Evolutionary conservation across 2,797 vertebrate species (phyloP), one percentile per base, ranked within the genome.

Genomic region (Pangasius krempfi): DNA sequence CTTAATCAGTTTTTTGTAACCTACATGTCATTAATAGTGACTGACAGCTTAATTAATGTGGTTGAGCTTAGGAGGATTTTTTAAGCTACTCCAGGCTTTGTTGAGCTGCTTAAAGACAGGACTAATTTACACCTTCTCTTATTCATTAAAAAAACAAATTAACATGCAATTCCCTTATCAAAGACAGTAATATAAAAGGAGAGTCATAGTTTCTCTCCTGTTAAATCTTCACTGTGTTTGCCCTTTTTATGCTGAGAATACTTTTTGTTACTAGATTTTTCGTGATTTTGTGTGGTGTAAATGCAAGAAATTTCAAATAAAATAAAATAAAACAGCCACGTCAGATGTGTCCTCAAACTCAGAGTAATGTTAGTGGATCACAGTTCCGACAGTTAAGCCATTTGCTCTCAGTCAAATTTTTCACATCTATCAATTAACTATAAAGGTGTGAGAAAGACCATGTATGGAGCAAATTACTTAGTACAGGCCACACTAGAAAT

Each of bases 41-140:
- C 87, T 93, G 94, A 92, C 94, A 94, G 92, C 91, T 94, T 94
- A 94, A 95, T 95, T 94, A 93, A 92, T 93, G 90, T 93, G 92
- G 91, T 93, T 92, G 91, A 92, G 91, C 90, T 40, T 8, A 89
- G 33, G 84, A 6, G 89, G 50, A 85, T 91, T 85, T 89, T 92
- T 91, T 88, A 25, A 40, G 89, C 84, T 16, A 62, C 14, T 47
- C 66, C 72, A 86, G 87, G 54, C 83, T 89, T 89, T 73, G 60
- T 86, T 54, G 72, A 66, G 52, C 25, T n/a, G 78, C 78, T 86
- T 89, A 87, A 81, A 81, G 86, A 84, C 76, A 78, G 83, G 52
- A 60, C 60, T 88, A 80, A 90, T 87, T 90, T 84, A 87, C 88
- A 89, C 91, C n/a, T 27, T 70, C 76, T 50, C 50, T 90, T 86